Percentiles rank a stretch among this genome's conserved stretches.
Evolutionary conservation across 1,140 invertebrate genomes (phyloP).

Genomic region (Goniozus legneri): DNA sequence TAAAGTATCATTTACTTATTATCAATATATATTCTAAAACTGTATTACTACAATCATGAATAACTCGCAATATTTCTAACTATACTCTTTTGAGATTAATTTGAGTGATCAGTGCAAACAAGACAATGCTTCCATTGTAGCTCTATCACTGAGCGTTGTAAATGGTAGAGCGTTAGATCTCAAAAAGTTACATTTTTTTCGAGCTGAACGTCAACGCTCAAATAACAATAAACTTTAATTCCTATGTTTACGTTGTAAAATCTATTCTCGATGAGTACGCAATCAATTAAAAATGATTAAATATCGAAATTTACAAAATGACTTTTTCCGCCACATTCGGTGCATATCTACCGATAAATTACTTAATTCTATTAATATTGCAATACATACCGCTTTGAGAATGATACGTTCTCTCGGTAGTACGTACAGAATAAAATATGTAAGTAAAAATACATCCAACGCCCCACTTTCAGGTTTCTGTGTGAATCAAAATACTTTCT

Average conservation of each 20-base stretch:
- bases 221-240: too few species aligned
- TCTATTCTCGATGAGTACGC: too few species aligned
- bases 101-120: constrained; percentile 30
- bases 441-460: background rate
- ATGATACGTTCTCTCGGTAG: constrained; percentile 7
- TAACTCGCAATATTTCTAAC: constrained; percentile 40
- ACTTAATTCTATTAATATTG: constrained; percentile 38
- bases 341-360: constrained; percentile 33
- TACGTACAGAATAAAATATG: background rate
- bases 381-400: constrained; percentile 27
- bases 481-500: background rate
- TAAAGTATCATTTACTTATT: constrained; percentile 40
- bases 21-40: constrained; percentile 30
- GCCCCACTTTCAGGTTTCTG: background rate
- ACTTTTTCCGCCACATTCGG: too few species aligned
- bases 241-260: too few species aligned
- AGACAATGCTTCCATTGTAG: constrained; percentile 20
- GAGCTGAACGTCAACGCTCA: too few species aligned
- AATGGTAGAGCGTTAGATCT: constrained; percentile 22
- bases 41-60: constrained; percentile 35
- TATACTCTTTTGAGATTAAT: constrained; percentile 35
- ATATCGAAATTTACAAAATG: background rate
- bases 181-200: too few species aligned
- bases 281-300: too few species aligned
- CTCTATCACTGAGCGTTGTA: constrained; percentile 23